Conservation (phyloP, 2,888 invertebrate genomes). For the Patella caerulea region DNA sequence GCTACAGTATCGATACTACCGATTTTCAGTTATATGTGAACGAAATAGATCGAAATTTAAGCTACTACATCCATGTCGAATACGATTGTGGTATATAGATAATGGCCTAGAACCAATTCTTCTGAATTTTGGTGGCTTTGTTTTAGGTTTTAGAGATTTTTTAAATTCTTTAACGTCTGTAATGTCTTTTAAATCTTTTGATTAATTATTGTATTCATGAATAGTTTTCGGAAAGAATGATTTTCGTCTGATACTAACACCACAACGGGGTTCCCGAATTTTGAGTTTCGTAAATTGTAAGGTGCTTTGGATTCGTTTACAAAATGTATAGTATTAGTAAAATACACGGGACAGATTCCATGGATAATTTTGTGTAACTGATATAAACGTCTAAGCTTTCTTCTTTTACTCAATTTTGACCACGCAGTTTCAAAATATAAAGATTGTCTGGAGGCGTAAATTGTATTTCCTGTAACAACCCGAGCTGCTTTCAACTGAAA, state of each 20-base stretch:
- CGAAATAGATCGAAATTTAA: not conserved
- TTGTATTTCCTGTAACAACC: not conserved
- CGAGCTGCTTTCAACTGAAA: conserved; percentile 1
- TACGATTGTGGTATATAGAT: not conserved
- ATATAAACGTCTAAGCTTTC: not conserved
- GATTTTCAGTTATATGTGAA: not conserved
- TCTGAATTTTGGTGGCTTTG: not conserved
- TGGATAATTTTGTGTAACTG: not conserved
- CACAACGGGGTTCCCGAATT: not conserved
- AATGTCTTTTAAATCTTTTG: not conserved
- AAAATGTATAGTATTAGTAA: not conserved
- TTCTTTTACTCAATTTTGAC: not conserved
- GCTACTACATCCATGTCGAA: not conserved
- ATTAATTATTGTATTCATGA: not conserved
- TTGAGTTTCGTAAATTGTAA: too few relatives aligned
- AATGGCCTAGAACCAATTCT: not conserved
- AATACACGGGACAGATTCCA: not conserved
- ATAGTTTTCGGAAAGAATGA: not conserved
- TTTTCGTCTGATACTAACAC: not conserved
- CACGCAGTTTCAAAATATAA: not conserved
- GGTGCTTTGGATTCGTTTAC: too few relatives aligned
- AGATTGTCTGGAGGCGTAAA: not conserved
- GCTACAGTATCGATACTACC: too few relatives aligned
- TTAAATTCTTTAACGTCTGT: not conserved
- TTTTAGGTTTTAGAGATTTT: not conserved